Evolutionary conservation across 2,113 vertebrate genomes (phyloP).

Genomic region (Thinocorus orbignyianus): DNA sequence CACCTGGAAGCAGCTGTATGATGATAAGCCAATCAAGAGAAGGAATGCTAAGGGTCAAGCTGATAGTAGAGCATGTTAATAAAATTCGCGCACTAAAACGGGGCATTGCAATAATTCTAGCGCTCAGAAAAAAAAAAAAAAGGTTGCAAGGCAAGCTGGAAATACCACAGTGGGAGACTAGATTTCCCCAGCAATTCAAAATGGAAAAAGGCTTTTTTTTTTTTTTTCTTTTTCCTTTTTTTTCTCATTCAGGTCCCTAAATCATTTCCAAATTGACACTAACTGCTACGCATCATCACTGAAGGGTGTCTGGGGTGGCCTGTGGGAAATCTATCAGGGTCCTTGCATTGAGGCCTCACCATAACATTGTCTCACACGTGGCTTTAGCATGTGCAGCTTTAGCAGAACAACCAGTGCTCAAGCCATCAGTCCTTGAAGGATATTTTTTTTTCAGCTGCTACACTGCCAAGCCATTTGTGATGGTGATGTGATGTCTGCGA

Average conservation of each 20-base stretch:
- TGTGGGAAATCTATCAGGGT: background rate
- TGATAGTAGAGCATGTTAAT: background rate
- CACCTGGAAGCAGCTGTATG: background rate
- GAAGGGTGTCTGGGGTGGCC: background rate
- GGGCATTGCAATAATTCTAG: background rate
- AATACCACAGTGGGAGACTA: background rate
- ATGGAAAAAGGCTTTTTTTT: background rate
- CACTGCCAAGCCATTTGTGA: background rate
- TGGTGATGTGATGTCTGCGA: background rate
- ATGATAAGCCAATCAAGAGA: background rate
- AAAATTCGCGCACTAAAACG: background rate
- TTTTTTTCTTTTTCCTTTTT: background rate
- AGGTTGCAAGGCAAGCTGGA: background rate
- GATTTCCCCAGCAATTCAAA: background rate
- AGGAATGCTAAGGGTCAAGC: conserved; percentile 28
- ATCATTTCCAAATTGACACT: accelerated
- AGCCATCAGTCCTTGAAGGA: background rate
- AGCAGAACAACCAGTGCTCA: background rate
- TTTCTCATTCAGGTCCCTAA: background rate
- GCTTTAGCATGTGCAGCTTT: background rate
- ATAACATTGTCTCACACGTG: background rate
- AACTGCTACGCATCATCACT: background rate
- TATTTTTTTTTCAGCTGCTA: background rate
- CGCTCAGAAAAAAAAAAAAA: background rate
- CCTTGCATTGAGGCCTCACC: background rate